Evolutionary conservation across 1,140 invertebrate species (phyloP).

Genomic region (Cydia splendana): DNA sequence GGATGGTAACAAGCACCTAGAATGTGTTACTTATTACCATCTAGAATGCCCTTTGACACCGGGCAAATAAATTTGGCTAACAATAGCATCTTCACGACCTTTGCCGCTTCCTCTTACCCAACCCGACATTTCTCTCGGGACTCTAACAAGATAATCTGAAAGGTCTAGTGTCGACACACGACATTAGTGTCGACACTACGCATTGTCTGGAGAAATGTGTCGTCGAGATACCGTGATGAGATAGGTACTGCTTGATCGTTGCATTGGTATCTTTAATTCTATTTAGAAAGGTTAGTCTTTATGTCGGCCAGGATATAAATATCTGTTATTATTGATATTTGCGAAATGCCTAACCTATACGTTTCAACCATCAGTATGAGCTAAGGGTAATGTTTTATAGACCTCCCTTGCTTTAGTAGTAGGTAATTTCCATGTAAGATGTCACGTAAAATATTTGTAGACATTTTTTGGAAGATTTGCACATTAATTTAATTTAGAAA

Average conservation of each 20-base stretch:
- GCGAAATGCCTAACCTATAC: background rate
- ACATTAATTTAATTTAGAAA: no score
- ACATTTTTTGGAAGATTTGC: no score
- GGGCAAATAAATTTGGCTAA: conserved; percentile 27
- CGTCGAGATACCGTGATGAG: conserved; percentile 22
- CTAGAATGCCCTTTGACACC: background rate
- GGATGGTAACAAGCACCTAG: background rate
- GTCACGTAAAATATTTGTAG: no score
- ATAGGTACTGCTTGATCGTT: conserved; percentile 4
- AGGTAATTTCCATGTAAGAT: no score
- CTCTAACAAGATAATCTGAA: conserved; percentile 21
- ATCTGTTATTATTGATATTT: conserved; percentile 6
- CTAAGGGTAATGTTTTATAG: no score
- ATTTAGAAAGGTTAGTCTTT: background rate
- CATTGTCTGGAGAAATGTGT: conserved; percentile 29
- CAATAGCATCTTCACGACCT: conserved; percentile 26
- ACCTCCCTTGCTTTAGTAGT: no score
- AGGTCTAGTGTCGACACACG: conserved; percentile 28
- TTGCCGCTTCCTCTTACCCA: conserved; percentile 22
- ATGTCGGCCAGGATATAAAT: background rate
- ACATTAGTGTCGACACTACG: conserved; percentile 18
- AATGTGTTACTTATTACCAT: background rate
- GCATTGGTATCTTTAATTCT: background rate
- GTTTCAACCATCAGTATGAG: background rate
- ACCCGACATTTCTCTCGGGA: conserved; percentile 24